Base-by-base conservation (phyloP, 1,140 invertebrate genomes). In the Drosophila chauvacae region DNA sequence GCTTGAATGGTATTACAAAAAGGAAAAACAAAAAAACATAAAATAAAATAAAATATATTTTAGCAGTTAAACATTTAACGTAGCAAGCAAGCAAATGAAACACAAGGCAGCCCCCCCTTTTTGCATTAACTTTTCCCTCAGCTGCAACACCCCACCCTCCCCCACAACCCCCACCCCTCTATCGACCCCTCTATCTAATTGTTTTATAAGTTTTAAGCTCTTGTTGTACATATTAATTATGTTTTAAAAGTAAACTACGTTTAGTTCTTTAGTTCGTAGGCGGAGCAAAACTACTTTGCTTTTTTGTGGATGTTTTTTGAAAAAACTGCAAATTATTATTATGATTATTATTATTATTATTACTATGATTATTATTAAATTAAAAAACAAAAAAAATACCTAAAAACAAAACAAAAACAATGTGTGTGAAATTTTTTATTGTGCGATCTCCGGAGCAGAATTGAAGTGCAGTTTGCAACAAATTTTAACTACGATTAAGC, bases 261-360 rank as follows among this genome's bases (percentile, higher is more conserved):
- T 56, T 79, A 83, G 63, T 47, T 23, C 42, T 66, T 72, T 77
- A 77, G 53, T 76, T 58, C 47, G 42, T 86, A 87, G 64, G 53
- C 45, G 42, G 53, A 88, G 80, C 80, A 77, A 83, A 68, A 83
- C 84, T 80, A 84, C 80, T 83, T 76, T 84, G 77, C 77, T 83
- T 88, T 73, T 69, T 63, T 75, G 33, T 42, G 65, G 64, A 83
- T 90, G 85, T 90, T 88, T 87, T 87, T 87, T 87, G 80, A 81
- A 90, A 90, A 90, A 90, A 90, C 85, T 90, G 71, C 85, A 85
- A 69, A 87, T 90, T 74, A 78, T 70, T 83, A 69, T 83, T 65
- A 87, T 88, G 70, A 77, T 65, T 23, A 23, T 23, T 23, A 23
- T 23, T 23, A 23, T 23, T 23, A 23, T 23, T 82, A 66, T 82